Evolutionary conservation across 2,888 invertebrate genomes (phyloP).

Genomic region (Clistopyga incitator): DNA sequence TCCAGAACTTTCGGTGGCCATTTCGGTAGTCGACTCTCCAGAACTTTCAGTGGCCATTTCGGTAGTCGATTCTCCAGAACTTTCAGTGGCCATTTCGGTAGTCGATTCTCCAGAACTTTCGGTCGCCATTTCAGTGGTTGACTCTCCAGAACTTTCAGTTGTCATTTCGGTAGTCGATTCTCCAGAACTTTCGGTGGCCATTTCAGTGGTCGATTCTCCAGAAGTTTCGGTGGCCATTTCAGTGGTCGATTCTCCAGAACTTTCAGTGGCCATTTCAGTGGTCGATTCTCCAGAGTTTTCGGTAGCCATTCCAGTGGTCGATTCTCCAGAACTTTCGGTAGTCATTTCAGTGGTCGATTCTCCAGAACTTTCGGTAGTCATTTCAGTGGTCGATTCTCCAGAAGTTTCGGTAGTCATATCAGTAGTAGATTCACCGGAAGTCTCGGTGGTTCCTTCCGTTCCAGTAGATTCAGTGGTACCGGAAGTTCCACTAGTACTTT

Average conservation of each 20-base stretch:
- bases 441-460: slow-evolving; percentile 48
- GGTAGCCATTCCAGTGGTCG: slow-evolving; percentile 65
- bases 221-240: slow-evolving; percentile 48
- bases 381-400: slow-evolving; percentile 60
- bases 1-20: slow-evolving; percentile 37
- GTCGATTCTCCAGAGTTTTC: slow-evolving; percentile 59
- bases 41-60: background rate
- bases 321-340: background rate
- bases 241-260: slow-evolving; percentile 55
- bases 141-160: slow-evolving; percentile 51
- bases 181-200: slow-evolving; percentile 36
- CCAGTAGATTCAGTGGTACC: slow-evolving; percentile 38
- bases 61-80: slow-evolving; percentile 25
- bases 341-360: slow-evolving; percentile 55
- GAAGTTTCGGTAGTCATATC: slow-evolving; percentile 39
- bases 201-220: slow-evolving; percentile 65
- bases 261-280: slow-evolving; percentile 49
- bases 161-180: slow-evolving; percentile 62
- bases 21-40: slow-evolving; percentile 53
- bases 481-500: slow-evolving; percentile 51
- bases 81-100: background rate
- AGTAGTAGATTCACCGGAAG: slow-evolving; percentile 54
- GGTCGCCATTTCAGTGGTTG: slow-evolving; percentile 61
- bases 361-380: slow-evolving; percentile 36
- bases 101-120: slow-evolving; percentile 23